Base-by-base conservation (phyloP, 2,797 vertebrate species). In the Gymnoscopelus microlampas region DNA sequence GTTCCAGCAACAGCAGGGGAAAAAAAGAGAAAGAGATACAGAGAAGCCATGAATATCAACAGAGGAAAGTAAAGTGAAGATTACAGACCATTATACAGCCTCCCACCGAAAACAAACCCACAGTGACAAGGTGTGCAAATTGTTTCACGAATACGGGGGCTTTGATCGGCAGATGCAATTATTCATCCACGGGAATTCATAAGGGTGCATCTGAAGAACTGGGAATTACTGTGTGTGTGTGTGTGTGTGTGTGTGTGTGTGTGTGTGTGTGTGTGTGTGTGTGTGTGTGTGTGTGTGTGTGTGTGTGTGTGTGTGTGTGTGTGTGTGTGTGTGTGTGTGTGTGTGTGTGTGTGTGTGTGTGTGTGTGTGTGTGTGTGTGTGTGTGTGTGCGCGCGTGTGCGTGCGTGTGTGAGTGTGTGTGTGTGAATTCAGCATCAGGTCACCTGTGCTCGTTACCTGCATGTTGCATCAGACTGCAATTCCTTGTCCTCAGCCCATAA, bases 91-190 rank as follows among this genome's bases (percentile, higher is more conserved):
- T 8, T 44, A 10, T 44, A 44, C 59, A 47, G 80, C 81, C 79
- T 32, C 81, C 82, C 77, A 78, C 84, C 67, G 66, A 74, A 79
- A 80, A 69, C 60, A 76, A 74, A 82, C 76, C 68, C 80, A 81
- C 49, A 6, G 73, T 75, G 81, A 84, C 77, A 70, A 84, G 68
- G 84, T 55, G 72, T 55, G 75, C 82, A 83, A 85, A 75, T 66
- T 53, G 44, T 32, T 66, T 54, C 68, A 77, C 84, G 83, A 79
- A 84, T 63, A 68, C 23, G 23, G 60, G 56, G 39, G 29, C 55
- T 67, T 85, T 89, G 89, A 91, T 85, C 88, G 89, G 63, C 88
- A 89, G 80, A 65, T 88, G 79, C 74, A 90, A 86, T 88, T 86
- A 87, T 83, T 83, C 78, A 76, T 71, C 73, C 76, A 56, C 74